These are phyloP conservation scores for Sarcoramphus papa DNA, from an alignment of 2,797 vertebrate species.

Conservation along the genomic window DNA sequence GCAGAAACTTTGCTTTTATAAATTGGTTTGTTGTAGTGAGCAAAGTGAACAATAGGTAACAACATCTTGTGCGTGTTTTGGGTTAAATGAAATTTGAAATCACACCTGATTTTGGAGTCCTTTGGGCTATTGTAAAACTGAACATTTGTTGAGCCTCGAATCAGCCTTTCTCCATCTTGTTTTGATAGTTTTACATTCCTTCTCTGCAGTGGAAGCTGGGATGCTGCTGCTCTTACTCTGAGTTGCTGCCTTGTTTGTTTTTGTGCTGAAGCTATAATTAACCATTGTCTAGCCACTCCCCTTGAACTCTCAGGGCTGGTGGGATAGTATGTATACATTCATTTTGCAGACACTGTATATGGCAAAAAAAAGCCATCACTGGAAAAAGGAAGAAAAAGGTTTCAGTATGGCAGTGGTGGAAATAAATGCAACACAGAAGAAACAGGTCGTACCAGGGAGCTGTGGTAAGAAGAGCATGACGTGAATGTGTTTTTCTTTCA, in stretches of 20 bases:
- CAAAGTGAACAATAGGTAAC: background rate
- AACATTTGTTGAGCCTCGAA: accelerated
- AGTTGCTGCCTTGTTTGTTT: conserved; percentile 2
- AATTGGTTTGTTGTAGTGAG: background rate
- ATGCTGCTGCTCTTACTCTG: background rate
- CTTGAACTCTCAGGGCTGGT: background rate
- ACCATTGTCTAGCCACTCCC: background rate
- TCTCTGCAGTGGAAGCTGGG: background rate
- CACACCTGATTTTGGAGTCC: background rate
- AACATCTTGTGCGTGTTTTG: accelerated
- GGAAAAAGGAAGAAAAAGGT: background rate
- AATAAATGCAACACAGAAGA: accelerated
- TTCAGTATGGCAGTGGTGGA: background rate
- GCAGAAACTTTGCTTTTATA: background rate
- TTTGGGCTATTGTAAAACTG: background rate
- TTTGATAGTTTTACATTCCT: background rate
- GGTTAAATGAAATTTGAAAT: background rate
- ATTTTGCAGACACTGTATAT: background rate
- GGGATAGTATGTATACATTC: background rate
- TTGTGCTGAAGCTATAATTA: conserved; percentile 19
- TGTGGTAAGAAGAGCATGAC: background rate
- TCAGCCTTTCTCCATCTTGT: background rate
- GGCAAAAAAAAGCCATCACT: background rate
- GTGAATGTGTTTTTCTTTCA: background rate
- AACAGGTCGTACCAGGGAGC: background rate